Evolutionary conservation across 2,113 vertebrate genomes (phyloP), one percentile per base, ranked within the genome.

Genomic region (Cinclus cinclus): DNA sequence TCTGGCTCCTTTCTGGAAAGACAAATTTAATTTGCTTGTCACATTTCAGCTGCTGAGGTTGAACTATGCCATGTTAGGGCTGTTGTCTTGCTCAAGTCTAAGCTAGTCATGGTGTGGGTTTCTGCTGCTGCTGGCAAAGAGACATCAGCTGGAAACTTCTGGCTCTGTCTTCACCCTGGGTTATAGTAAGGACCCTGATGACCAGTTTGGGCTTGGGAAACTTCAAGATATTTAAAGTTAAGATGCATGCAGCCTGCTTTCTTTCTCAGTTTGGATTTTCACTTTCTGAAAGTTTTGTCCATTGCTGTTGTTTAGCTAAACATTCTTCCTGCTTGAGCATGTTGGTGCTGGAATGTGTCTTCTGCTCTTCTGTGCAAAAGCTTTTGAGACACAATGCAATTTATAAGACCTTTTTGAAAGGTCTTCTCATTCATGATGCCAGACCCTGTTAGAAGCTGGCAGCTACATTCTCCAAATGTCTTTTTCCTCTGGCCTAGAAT

Each of bases 401-500:
- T 96, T 82, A 69, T 65, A 85, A 74, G 56, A 37, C 35, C 35
- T 39, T 47, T 77, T 89, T 78, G 83, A 83, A 91, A 96, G 22
- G n/a, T 84, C 52, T 93, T 67, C 41, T 73, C 7, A 2, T 81
- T 81, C 60, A 19, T 8, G 53, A 91, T 77, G 77, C 87, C 83
- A 87, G 91, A 58, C 27, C 52, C 33, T 68, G 33, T 68, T 80
- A 81, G 89, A 67, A 92, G 81, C 23, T 96, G 94, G 80, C 80
- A 92, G 68, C 64, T 59, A 3, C 15, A 0, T 88, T 60, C 60
- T 89, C 73, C 60, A 68, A 78, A 60, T 2, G 2, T 59, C 84
- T 94, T 87, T 89, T 63, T 89, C 42, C 62, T 86, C 89, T 94
- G 92, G 74, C 88, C 92, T 88, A 86, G 64, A 81, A 60, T 30